Evolutionary conservation across 35 echinoderm and acorn worm species (phyloP).

Genomic region (Heliocidaris tuberculata): DNA sequence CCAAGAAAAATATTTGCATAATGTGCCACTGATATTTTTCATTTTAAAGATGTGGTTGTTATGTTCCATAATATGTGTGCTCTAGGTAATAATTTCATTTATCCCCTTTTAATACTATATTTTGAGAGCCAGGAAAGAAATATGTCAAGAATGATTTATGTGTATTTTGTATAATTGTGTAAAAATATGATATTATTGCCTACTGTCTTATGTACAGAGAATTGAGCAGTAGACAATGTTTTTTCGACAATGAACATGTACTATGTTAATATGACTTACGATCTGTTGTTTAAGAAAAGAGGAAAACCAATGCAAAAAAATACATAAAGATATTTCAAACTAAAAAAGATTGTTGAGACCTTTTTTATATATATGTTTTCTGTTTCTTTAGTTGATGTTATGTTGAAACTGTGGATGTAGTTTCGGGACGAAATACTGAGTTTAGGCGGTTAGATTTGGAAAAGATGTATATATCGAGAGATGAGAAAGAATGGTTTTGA

Average conservation of each 20-base stretch:
- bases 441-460: too few relatives aligned
- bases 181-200: neutral
- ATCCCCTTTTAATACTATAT: neutral
- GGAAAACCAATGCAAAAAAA: neutral
- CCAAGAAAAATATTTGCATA: neutral
- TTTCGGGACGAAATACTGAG: too few relatives aligned
- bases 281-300: neutral
- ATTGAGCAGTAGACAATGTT: neutral
- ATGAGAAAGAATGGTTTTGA: too few relatives aligned
- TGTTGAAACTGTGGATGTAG: neutral
- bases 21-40: neutral
- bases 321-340: neutral
- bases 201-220: neutral
- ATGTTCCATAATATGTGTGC: neutral
- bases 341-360: neutral
- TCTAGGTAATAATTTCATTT: neutral
- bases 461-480: too few relatives aligned
- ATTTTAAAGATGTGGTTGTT: neutral
- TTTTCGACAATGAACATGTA: neutral
- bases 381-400: neutral
- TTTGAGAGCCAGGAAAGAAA: neutral
- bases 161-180: neutral
- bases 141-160: neutral
- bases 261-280: neutral
- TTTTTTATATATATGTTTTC: neutral